These are phyloP conservation scores for Crepidodera aurea DNA, from an alignment of 2,888 invertebrate species.

Conservation along the genomic window DNA sequence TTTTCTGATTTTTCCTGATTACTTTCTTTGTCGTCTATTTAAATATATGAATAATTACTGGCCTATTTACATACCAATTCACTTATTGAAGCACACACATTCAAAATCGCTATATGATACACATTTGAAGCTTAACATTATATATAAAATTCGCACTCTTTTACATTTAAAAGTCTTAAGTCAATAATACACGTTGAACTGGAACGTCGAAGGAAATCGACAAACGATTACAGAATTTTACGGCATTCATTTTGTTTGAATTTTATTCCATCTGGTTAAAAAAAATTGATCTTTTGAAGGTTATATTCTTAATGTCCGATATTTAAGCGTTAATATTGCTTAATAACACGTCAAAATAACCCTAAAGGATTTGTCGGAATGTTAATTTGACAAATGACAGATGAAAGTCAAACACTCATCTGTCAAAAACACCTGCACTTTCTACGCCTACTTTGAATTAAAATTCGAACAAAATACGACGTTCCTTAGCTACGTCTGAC, in stretches of 20 bases:
- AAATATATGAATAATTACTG: not conserved
- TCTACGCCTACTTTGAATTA: not conserved
- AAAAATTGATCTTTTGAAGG: no score
- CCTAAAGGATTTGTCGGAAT: no score
- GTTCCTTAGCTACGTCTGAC: not conserved
- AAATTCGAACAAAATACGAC: not conserved
- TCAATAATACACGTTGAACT: not conserved
- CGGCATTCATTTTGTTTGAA: not conserved
- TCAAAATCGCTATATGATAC: not conserved
- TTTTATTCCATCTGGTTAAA: no score
- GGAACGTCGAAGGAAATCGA: not conserved
- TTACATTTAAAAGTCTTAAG: slow-evolving; percentile 15
- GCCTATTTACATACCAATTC: slow-evolving; percentile 12
- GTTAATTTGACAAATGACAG: no score
- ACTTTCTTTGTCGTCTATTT: not conserved
- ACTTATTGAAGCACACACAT: not conserved
- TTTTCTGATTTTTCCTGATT: not conserved
- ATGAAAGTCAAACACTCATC: no score
- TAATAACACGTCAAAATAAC: no score
- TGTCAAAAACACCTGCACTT: not conserved
- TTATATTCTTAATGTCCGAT: no score
- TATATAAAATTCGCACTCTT: slow-evolving; percentile 30
- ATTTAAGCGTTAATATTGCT: no score
- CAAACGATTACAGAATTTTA: not conserved
- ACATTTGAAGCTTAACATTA: slow-evolving; percentile 32